Evolutionary conservation across 2,888 invertebrate genomes (phyloP), one percentile per base, ranked within the genome.

Genomic region (Drosophila longiperda): DNA sequence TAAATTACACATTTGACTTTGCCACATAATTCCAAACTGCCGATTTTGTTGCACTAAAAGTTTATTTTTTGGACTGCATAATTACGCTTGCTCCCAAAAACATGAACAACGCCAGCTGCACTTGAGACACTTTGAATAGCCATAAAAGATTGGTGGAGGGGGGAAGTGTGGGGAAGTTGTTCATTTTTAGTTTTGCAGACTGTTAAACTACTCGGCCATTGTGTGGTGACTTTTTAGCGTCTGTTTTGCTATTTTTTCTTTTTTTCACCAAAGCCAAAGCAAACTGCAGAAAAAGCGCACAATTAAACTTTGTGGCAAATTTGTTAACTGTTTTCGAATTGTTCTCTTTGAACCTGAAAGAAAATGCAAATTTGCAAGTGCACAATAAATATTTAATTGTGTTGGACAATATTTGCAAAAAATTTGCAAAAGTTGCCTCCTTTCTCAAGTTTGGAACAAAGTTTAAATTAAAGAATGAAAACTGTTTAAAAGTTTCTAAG

Each of bases 231-330:
- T 63, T 36, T 34, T 50, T 36, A 49, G 57, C 53, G 53, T 54
- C n/a, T 78, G 45, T 65, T 45, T 45, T 4, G 3, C 7, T 45
- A n/a, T 1, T 1, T 15, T 45, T 17, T 12, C 8, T 63, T 64
- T 69, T 55, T 20, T 6, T 20, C 33, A 57, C 62, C 71, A 71
- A 58, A 34, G 66, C 63, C 66, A 83, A 55, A 63, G 76, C 66
- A 75, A 81, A 82, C 75, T 54, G 76, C 68, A 70, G 72, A 65
- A 48, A 52, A 58, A 71, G 32, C 20, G 68, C 86, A 88, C 87
- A 86, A 90, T 90, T 90, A 82, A 90, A 90, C 90, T 89, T 89
- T 89, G 74, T 73, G 75, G 65, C 66, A 76, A 75, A 72, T 75
- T 78, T 49, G 64, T 69, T 75, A 79, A 69, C 73, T 76, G 63